Evolutionary conservation across 1,140 invertebrate genomes (phyloP), one percentile per base, ranked within the genome.

Genomic region (Calosoma granatense): DNA sequence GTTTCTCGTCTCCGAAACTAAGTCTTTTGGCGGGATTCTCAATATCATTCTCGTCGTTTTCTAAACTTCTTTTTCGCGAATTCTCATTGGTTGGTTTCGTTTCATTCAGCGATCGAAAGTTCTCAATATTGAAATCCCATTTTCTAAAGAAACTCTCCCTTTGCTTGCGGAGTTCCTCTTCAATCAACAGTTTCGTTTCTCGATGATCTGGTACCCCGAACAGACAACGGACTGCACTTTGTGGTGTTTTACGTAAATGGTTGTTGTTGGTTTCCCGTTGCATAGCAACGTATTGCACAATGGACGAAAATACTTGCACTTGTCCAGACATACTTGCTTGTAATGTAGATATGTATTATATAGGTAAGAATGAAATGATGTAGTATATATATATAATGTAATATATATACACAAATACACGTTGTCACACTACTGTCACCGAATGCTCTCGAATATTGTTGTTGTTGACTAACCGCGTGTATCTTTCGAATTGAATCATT

Each of bases 401-500:
- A n/a, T n/a, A n/a, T n/a, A n/a, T n/a, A n/a, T n/a, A n/a, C 26
- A 36, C 26, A n/a, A 6, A 36, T n/a, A n/a, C 26, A 36, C 26
- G 26, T 36, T 36, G 26, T n/a, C n/a, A n/a, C 26, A 9, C 26
- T 9, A n/a, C 6, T 36, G 26, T 36, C 26, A n/a, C n/a, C n/a
- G n/a, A n/a, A n/a, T n/a, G n/a, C n/a, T n/a, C n/a, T n/a, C n/a
- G n/a, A n/a, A n/a, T n/a, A n/a, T n/a, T n/a, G n/a, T n/a, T n/a
- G n/a, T n/a, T n/a, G n/a, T 3, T 47, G 41, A 12, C 41, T 11
- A 47, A 14, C 15, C 41, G 41, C 41, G 41, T 47, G 41, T 17
- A 17, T 47, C 41, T 47, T 47, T 47, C 4, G 3, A 47, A 47
- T 47, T 47, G 41, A 47, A 47, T 12, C 41, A 17, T 47, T 47